These are phyloP conservation scores for Lycaena phlaeas DNA, from an alignment of 2,888 invertebrate species.

Conservation along the genomic window DNA sequence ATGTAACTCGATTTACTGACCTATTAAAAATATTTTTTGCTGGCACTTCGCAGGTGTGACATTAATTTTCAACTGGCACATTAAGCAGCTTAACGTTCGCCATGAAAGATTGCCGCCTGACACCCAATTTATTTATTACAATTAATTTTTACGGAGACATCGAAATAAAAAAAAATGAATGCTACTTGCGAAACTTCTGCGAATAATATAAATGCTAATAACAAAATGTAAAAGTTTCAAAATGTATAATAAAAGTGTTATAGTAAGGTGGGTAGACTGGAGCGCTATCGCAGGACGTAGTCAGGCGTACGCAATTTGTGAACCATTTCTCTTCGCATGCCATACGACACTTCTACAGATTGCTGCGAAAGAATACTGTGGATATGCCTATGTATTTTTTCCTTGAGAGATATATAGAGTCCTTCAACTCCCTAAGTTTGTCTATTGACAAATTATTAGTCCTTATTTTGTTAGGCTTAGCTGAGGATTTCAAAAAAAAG, in stretches of 20 bases:
- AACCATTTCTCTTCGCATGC: conserved; percentile 51
- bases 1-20: conserved; percentile 19
- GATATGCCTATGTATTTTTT: conserved; percentile 29
- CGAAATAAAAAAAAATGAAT: not conserved
- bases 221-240: conserved; percentile 1
- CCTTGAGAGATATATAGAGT: too few species aligned
- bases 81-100: conserved; percentile 43
- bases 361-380: conserved; percentile 36
- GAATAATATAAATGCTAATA: not conserved
- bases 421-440: too few species aligned
- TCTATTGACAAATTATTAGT: too few species aligned
- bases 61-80: conserved; percentile 44
- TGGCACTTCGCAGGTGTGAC: conserved; percentile 30
- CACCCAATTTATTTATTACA: conserved; percentile 20
- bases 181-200: not conserved
- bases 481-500: too few species aligned
- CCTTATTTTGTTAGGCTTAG: too few species aligned
- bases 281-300: conserved; percentile 30
- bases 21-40: conserved; percentile 22
- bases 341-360: conserved; percentile 46
- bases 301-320: conserved; percentile 55
- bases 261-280: conserved; percentile 15
- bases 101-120: conserved; percentile 34
- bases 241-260: conserved; percentile 14
- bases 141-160: conserved; percentile 7